Conservation (phyloP, 2,888 invertebrate species). For the Phortica magna region DNA sequence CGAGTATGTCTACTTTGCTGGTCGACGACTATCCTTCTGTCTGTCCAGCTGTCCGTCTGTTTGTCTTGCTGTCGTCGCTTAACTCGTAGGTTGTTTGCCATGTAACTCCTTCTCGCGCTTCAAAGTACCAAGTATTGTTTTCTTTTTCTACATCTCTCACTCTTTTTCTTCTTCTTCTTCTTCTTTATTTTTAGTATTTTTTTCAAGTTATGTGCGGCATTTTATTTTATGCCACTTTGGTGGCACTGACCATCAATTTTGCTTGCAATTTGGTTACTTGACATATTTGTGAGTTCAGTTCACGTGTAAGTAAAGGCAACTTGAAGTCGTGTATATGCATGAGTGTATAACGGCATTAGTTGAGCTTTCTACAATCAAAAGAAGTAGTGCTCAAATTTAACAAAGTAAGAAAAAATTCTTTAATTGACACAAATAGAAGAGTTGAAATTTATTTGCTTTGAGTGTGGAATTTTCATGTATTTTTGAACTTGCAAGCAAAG, state of each 20-base stretch:
- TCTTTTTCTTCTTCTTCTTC: background rate
- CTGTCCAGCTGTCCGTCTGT: background rate
- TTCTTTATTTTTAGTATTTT: background rate
- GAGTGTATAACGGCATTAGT: too few relatives aligned
- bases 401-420: too few relatives aligned
- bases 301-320: background rate
- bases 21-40: background rate
- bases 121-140: too few relatives aligned
- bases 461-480: too few relatives aligned
- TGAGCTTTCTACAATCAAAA: too few relatives aligned
- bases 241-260: background rate
- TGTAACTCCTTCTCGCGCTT: background rate
- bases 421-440: too few relatives aligned
- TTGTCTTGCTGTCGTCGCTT: background rate
- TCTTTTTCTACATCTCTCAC: too few relatives aligned
- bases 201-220: background rate
- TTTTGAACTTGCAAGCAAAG: too few relatives aligned
- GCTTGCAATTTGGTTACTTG: background rate
- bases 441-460: too few relatives aligned
- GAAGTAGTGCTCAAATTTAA: too few relatives aligned
- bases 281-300: background rate
- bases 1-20: background rate
- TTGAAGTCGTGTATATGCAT: too few relatives aligned
- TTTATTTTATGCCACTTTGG: background rate
- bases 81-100: background rate